Base-by-base conservation (phyloP, 2,888 invertebrate genomes). In the Horisme vitalbata region DNA sequence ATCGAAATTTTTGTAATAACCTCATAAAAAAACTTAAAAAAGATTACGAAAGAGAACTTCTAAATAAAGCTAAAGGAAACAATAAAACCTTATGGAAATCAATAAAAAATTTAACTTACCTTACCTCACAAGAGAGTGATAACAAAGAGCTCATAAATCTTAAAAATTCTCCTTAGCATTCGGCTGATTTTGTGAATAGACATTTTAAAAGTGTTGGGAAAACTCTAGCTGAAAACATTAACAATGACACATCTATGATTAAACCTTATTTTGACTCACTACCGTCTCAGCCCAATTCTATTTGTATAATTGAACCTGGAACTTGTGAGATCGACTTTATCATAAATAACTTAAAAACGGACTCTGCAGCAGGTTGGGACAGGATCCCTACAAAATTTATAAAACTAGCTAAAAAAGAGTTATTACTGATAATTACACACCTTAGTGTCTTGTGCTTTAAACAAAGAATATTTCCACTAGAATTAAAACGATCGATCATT, bases 1-100 rank as follows among this genome's bases (percentile, higher is more conserved):
- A 37, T 20, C 12, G 37, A 4, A 39, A 39, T 14, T 31, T 9
- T 23, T 39, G 39, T 23, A 31, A 27, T 4, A 31, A 39, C 23
- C 9, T 37, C 18, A 27, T 37, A 9, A 27, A 11, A 18, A 28
- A 37, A 18, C n/a, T 20, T 28, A 10, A 37, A 28, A 37, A 3
- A 20, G 2, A 27, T 10, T 28, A 28, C 20, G 28, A 37, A 20
- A 10, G 20, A 37, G 8, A 41, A 10, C 24, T 26, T 3, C 9
- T 27, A 27, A 13, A 8, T 10, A 10, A 26, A 13, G 32, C 23
- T 3, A 21, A n/a, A n/a, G n/a, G n/a, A n/a, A n/a, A n/a, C n/a
- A n/a, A n/a, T n/a, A n/a, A n/a, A n/a, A n/a, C n/a, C n/a, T n/a
- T 18, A 18, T n/a, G n/a, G n/a, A n/a, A n/a, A n/a, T n/a, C n/a